Evolutionary conservation across 2,113 vertebrate genomes (phyloP), one percentile per base, ranked within the genome.

Genomic region (Lampris megalopsis): DNA sequence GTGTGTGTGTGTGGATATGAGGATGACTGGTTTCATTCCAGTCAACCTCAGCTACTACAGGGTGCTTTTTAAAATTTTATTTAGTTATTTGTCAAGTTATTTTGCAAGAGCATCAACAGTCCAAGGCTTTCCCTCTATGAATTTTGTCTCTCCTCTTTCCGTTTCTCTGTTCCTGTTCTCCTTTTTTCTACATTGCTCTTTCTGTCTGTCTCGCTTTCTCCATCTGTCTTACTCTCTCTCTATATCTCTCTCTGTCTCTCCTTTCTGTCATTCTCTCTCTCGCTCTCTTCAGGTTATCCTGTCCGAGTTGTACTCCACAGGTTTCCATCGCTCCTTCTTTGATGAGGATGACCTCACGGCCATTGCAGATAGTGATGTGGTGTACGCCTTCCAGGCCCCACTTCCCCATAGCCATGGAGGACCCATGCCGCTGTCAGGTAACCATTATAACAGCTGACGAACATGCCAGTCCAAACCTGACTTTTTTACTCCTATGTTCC

Each of bases 381-480:
- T 98, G 68, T 98, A 97, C 3, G 97, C 97, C 80, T 98, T 99
- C 81, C 95, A 97, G 71, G 93, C 91, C 0, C 95, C 96, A 0
- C 90, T 88, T 7, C 71, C 91, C 41, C 71, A 80, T 2, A 77
- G 85, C 67, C 89, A 75, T 3, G 83, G 88, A 59, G 87, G 85
- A 65, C 89, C 93, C 0, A 13, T 80, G 24, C 70, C 68, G 1
- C 85, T 82, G 61, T 81, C 96, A 95, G 97, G 97, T 97, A 95
- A 75, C 52, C 73, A 69, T 47, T 50, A 45, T 41, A 72, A 76
- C 73, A 73, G 4, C 56, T 24, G 24, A 24, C 24, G 24, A 24
- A 24, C 24, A 24, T 43, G 10, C 69, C 59, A 62, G n/a, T 72
- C 36, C 63, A 45, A 54, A 36, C 70, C 8, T 62, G 7, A 53